phyloP scores from a whole-genome alignment of 2,888 invertebrate genomes.

The Nysson spinosus region DNA sequence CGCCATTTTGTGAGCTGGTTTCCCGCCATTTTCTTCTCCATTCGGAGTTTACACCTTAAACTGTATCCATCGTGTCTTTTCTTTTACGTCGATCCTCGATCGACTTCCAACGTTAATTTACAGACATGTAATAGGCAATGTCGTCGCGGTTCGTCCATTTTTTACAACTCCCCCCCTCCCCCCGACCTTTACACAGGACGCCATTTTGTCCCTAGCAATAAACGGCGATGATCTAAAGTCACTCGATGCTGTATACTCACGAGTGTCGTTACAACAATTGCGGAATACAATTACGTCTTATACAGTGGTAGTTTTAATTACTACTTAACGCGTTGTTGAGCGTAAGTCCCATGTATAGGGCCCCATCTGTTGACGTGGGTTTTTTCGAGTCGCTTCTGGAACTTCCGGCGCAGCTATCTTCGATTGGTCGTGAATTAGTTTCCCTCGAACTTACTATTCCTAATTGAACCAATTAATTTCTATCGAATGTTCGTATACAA shows the following conservation, averaged over 20 bases:
- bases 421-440: too few species aligned
- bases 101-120: conserved; percentile 21
- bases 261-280: conserved; percentile 34
- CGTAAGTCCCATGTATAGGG: too few species aligned
- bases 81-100: not conserved
- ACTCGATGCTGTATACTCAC: conserved; percentile 15
- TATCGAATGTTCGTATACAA: too few species aligned
- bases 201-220: conserved; percentile 18
- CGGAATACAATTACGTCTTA: conserved; percentile 32
- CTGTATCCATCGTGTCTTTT: not conserved
- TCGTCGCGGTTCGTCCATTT: conserved; percentile 25
- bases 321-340: not conserved
- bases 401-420: too few species aligned
- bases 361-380: too few species aligned
- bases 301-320: not conserved
- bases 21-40: too few species aligned
- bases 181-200: too few species aligned
- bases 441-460: too few species aligned
- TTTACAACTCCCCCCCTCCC: conserved; percentile 4
- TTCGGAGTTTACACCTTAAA: too few species aligned
- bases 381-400: too few species aligned
- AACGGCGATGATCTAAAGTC: conserved; percentile 34
- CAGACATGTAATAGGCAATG: conserved; percentile 43
- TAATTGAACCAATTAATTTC: too few species aligned
- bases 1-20: too few species aligned